phyloP scores from a whole-genome alignment of 2,888 invertebrate species.

The Amblyjoppa fuscipennis region DNA sequence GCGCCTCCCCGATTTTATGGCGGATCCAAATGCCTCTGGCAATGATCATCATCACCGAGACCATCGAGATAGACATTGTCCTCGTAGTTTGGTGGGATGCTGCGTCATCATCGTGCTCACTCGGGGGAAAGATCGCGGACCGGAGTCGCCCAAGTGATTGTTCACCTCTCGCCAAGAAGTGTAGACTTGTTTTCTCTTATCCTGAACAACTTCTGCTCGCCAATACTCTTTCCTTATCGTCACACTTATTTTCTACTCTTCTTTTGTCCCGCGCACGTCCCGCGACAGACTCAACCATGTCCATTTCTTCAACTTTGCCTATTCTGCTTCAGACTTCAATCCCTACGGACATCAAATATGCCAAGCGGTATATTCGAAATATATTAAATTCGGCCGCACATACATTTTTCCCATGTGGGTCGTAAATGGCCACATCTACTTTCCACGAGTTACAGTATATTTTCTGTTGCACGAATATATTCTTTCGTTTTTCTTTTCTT shows the following conservation, averaged over 20 bases:
- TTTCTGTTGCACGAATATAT: conserved; percentile 8
- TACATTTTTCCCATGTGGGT: background rate
- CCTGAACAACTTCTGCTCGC: background rate
- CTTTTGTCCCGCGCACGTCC: conserved; percentile 10
- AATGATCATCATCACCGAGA: conserved; percentile 6
- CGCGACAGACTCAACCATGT: background rate
- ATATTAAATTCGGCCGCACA: too few relatives aligned
- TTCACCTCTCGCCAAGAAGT: background rate
- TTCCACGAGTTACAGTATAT: conserved; percentile 32
- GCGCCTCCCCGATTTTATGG: background rate
- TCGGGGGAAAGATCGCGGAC: conserved; percentile 10
- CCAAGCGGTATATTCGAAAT: too few relatives aligned
- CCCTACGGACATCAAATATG: too few relatives aligned
- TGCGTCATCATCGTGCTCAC: background rate
- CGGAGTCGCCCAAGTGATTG: background rate
- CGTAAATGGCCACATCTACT: conserved; percentile 47
- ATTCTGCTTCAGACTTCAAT: too few relatives aligned
- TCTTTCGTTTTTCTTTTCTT: conserved; percentile 26
- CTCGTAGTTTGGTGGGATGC: background rate
- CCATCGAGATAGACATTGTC: conserved; percentile 16
- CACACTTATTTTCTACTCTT: background rate
- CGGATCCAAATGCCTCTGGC: background rate
- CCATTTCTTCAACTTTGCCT: conserved; percentile 12
- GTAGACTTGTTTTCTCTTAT: conserved; percentile 19
- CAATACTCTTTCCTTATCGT: conserved; percentile 20